A percentile compares a stretch with the other conserved stretches of the same genome.
Evolutionary conservation across 2,888 invertebrate genomes (phyloP).

Genomic region (Encarsia formosa): DNA sequence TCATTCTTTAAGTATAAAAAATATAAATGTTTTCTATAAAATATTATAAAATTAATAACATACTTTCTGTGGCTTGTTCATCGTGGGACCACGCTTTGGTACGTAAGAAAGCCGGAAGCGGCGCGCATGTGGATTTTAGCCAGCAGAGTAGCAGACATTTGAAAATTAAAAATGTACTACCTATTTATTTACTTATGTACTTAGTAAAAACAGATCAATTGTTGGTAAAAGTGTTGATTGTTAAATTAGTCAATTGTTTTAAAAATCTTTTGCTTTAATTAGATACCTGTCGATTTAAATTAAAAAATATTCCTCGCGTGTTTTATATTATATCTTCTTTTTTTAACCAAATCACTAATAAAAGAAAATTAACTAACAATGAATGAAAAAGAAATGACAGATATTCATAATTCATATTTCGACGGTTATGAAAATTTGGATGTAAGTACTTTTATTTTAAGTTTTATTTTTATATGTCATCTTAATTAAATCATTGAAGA

Average conservation of each 20-base stretch:
- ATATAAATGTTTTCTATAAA: slow-evolving; percentile 32
- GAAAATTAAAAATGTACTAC: no score
- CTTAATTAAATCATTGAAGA: no score
- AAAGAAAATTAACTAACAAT: slow-evolving; percentile 12
- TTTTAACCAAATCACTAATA: no score
- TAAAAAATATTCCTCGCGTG: no score
- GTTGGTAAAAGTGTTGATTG: no score
- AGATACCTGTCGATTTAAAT: no score
- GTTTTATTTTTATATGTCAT: not conserved
- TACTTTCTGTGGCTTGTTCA: slow-evolving; percentile 51
- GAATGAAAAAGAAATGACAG: slow-evolving; percentile 17
- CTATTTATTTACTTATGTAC: no score
- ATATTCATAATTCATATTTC: slow-evolving; percentile 58
- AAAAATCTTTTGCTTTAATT: no score
- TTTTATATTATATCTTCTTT: no score
- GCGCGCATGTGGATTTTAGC: not conserved
- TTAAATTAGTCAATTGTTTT: no score
- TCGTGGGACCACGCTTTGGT: slow-evolving; percentile 33
- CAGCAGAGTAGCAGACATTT: no score
- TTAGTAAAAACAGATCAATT: no score
- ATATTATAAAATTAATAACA: slow-evolving; percentile 6
- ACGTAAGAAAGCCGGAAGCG: slow-evolving; percentile 17
- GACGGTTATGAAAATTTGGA: slow-evolving; percentile 71
- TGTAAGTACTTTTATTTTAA: slow-evolving; percentile 53
- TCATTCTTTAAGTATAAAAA: slow-evolving; percentile 75